Base-by-base conservation (phyloP, 2,888 invertebrate species). In the Drosophila pegasa region DNA sequence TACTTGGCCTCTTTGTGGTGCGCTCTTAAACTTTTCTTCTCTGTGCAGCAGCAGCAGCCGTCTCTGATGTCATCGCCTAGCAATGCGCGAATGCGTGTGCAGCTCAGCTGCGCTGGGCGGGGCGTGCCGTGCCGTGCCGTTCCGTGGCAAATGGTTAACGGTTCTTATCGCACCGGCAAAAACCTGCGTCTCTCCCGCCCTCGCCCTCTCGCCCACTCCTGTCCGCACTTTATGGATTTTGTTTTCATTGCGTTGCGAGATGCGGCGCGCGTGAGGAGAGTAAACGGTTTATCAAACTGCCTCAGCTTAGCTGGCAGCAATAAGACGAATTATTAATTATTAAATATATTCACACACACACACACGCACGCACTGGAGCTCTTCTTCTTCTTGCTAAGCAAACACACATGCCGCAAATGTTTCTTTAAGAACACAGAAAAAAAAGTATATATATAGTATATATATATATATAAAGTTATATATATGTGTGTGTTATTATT, bases 11-110 rank as follows among this genome's bases (percentile, higher is more conserved):
- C 7, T 47, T 16, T 10, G 5, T 10, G 5, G 12, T 48, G 47
- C 20, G 5, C 45, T 69, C 16, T 37, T 40, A 0, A 7, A 10
- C n/a, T 20, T 35, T 41, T 22, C 25, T 8, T 55, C 55, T 59
- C 57, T 73, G 66, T 77, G 85, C 84, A 33, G 43, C 43, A 37
- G 43, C 76, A 71, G 61, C 61, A 70, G 43, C 41, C 18, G n/a
- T 33, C 45, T 38, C 81, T 81, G 81, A 81, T 81, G 81, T 81
- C 81, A 81, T 87, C 85, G 79, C 61, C 79, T 41, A 81, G 55
- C 55, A 78, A 81, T 87, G 82, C 63, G 55, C 68, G 57, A 65
- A 71, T 78, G 87, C 76, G 77, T 72, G 59, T 77, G 72, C 67
- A 67, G 62, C 59, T 66, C 14, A 50, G 37, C 37, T 35, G 14